Conservation (phyloP, 2,797 vertebrate genomes). For the Pipistrellus kuhlii region DNA sequence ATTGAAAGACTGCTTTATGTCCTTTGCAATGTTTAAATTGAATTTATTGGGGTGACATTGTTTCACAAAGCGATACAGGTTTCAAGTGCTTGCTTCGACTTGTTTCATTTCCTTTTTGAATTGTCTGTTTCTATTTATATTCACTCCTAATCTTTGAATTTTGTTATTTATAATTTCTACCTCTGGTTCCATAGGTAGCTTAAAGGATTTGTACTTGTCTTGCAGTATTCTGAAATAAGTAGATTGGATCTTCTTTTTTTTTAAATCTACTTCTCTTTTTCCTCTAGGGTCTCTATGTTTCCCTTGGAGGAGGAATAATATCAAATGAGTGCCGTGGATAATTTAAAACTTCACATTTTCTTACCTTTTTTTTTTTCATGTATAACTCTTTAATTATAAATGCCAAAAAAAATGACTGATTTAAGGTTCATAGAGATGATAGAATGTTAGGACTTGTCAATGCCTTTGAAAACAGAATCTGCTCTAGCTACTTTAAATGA, state of each 20-base stretch:
- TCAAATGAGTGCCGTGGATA: background rate
- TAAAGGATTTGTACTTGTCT: background rate
- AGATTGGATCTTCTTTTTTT: background rate
- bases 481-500: background rate
- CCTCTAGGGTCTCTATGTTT: background rate
- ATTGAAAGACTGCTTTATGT: background rate
- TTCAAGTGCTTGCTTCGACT: background rate
- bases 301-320: background rate
- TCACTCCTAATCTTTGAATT: constrained; percentile 35
- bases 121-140: constrained; percentile 27
- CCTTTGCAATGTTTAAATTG: background rate
- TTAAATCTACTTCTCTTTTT: background rate
- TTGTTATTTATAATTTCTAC: constrained; percentile 16
- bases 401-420: background rate
- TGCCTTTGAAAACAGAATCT: constrained; percentile 16
- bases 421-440: background rate
- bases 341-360: constrained; percentile 3
- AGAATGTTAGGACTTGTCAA: background rate
- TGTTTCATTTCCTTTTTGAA: constrained; percentile 40
- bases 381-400: constrained; percentile 36
- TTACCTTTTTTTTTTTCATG: background rate
- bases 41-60: background rate
- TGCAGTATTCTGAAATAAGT: background rate
- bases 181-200: constrained; percentile 8
- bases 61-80: background rate